Base-by-base conservation (phyloP, 2,888 invertebrate genomes). In the Hesperia comma region DNA sequence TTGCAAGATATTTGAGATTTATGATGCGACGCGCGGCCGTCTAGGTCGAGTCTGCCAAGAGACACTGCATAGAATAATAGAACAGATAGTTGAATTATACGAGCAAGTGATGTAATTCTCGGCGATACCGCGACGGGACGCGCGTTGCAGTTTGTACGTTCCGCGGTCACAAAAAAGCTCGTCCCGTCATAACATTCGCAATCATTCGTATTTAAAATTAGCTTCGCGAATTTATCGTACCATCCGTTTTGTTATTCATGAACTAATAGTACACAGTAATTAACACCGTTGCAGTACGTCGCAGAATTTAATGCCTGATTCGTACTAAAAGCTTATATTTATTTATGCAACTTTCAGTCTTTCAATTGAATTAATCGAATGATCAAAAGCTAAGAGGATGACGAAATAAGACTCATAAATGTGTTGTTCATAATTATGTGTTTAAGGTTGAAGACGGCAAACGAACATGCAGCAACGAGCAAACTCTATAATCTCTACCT, bases 31-130 rank as follows among this genome's bases (percentile, higher is more conserved):
- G 46, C 53, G 57, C 66, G 61, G 46, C 60, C 60, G 66, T 67
- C 66, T 67, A 43, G 66, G 66, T 66, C 21, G 66, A 60, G 66
- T 66, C 66, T 66, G 60, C 64, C 64, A 66, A 66, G 41, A 66
- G 60, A 64, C 64, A 60, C 53, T 66, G 64, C 60, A 66, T 66
- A 64, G 53, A 66, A 41, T 58, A 41, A 32, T 61, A 54, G 32
- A 49, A 19, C 58, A 57, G 51, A 61, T 53, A 61, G 33, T 56
- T 37, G 21, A 37, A 26, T 32, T 53, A 53, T 40, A 26, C 26
- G 26, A 2, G 26, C 5, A 51, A 19, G 51, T 53, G 58, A 64
- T 58, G 58, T 64, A 57, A 63, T 41, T 17, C 49, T 49, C 49
- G 57, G 15, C 10, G 43, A 56, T 12, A 15, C 49, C 41, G 15